phyloP scores from a whole-genome alignment of 2,797 vertebrate genomes.

The Sebastes wilsoni region DNA sequence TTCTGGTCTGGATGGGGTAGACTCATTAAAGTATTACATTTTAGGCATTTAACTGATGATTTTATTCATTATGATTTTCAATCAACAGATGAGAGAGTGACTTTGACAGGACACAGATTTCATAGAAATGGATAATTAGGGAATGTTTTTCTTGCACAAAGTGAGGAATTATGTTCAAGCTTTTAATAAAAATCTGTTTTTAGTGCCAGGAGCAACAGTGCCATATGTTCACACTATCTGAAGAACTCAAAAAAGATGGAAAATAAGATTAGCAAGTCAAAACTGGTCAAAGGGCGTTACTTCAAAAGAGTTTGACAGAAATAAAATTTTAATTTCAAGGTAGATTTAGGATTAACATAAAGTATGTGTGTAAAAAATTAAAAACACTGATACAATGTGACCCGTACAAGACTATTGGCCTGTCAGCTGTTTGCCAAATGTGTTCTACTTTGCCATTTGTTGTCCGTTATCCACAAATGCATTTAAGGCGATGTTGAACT shows the following conservation, averaged over 20 bases:
- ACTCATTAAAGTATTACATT: not conserved
- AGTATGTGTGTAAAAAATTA: not conserved
- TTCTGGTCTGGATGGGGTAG: not conserved
- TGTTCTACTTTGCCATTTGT: not conserved
- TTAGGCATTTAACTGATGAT: not conserved
- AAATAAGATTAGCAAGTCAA: not conserved
- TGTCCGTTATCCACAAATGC: conserved; percentile 3
- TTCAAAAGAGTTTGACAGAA: conserved; percentile 8
- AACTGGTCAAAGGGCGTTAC: conserved; percentile 2
- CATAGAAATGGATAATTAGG: not conserved
- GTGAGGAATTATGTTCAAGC: not conserved
- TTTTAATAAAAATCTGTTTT: not conserved
- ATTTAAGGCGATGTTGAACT: conserved; percentile 21
- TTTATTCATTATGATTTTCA: not conserved
- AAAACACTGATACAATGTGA: not conserved
- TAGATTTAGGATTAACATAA: conserved; percentile 2
- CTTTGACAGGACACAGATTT: not conserved
- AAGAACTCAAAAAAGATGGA: not conserved
- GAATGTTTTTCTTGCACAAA: not conserved
- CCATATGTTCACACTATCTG: not conserved
- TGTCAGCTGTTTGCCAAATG: not conserved
- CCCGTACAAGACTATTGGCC: not conserved
- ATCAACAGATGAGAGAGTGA: not conserved
- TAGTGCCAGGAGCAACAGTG: not conserved
- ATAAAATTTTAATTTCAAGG: conserved; percentile 8